Percentiles rank a stretch among this genome's conserved stretches.
These are phyloP conservation scores for Sturmia bella DNA, from an alignment of 2,888 invertebrate species.

Conservation along the genomic window DNA sequence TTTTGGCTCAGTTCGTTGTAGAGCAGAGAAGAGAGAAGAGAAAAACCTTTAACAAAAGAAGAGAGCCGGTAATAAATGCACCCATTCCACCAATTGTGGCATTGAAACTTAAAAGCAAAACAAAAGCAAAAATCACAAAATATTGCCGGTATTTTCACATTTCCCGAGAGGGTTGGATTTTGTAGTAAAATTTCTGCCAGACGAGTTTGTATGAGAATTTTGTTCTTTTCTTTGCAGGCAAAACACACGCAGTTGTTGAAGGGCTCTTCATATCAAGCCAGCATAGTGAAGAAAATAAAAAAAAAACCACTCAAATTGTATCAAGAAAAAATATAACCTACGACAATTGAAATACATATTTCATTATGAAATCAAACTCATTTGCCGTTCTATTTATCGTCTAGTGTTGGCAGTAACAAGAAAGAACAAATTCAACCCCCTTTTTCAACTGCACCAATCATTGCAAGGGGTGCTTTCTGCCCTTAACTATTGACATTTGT, in stretches of 20 bases:
- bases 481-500: background rate
- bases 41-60: conserved; percentile 24
- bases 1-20: conserved; percentile 16
- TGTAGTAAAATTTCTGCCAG: conserved; percentile 29
- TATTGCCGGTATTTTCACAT: conserved; percentile 62
- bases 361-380: conserved; percentile 29
- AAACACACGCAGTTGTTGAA: conserved; percentile 8
- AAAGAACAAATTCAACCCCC: conserved; percentile 73
- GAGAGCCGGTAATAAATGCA: conserved; percentile 48
- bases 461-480: conserved; percentile 75
- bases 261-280: background rate
- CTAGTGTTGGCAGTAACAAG: background rate
- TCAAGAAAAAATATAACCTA: conserved; percentile 44
- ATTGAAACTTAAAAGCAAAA: conserved; percentile 69
- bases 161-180: conserved; percentile 74
- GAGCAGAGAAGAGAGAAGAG: conserved; percentile 37
- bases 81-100: conserved; percentile 69
- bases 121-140: conserved; percentile 53
- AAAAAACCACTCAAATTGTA: conserved; percentile 49
- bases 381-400: conserved; percentile 8
- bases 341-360: conserved; percentile 58
- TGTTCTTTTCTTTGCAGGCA: conserved; percentile 7
- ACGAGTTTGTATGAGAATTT: conserved; percentile 27
- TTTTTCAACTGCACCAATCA: conserved; percentile 76
- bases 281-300: conserved; percentile 6